Evolutionary conservation across 2,797 vertebrate genomes (phyloP).

Genomic region (Ctenopoma multispine): DNA sequence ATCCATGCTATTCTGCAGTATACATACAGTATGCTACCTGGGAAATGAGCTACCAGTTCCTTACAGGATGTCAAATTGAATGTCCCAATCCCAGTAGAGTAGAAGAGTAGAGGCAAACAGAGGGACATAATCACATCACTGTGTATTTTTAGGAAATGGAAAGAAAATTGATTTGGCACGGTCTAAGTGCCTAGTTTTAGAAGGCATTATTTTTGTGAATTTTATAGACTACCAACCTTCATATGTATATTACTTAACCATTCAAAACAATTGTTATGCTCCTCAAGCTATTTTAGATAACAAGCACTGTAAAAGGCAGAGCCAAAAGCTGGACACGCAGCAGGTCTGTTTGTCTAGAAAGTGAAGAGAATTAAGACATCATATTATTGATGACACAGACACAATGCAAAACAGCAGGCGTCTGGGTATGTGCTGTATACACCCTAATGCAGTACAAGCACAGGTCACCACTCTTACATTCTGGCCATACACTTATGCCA

Average conservation of each 20-base stretch:
- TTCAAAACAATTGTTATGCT: conserved; percentile 24
- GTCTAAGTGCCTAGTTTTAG: conserved; percentile 5
- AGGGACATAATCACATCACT: conserved; percentile 16
- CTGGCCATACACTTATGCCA: conserved; percentile 18
- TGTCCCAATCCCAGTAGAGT: neutral
- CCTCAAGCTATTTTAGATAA: conserved; percentile 25
- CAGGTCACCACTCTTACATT: conserved; percentile 36
- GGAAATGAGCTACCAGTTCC: conserved; percentile 2
- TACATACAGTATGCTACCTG: neutral
- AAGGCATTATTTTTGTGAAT: conserved; percentile 13
- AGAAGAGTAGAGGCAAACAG: neutral
- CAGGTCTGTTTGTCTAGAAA: conserved; percentile 18
- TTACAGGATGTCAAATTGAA: conserved; percentile 9
- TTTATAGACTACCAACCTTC: neutral
- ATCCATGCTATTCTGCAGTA: neutral
- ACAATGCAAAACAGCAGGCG: conserved; percentile 22
- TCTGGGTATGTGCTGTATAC: conserved; percentile 15
- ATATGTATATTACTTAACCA: conserved; percentile 12
- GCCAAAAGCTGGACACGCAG: neutral
- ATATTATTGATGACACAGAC: conserved; percentile 31
- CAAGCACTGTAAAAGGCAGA: conserved; percentile 13
- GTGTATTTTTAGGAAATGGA: conserved; percentile 29
- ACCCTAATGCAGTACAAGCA: conserved; percentile 19
- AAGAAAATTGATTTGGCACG: conserved; percentile 11
- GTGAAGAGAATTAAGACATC: conserved; percentile 6